Conservation (phyloP, 2,797 vertebrate species). For the Gymnoscopelus microlampas region DNA sequence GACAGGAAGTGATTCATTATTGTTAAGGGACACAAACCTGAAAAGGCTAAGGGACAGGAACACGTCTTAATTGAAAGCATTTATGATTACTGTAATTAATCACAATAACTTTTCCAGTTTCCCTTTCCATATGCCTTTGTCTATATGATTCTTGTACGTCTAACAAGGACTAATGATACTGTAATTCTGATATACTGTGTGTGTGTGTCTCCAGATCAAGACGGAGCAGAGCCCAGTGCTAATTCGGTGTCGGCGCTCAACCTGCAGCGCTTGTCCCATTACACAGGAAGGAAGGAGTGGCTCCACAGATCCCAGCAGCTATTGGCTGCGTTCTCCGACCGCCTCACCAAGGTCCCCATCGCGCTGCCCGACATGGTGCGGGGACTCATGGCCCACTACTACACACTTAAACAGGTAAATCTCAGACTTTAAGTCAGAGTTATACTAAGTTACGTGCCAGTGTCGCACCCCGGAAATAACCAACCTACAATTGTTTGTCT, state of each 20-base stretch:
- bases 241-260: constrained; percentile 90
- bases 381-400: constrained; percentile 84
- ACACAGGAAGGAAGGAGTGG: constrained; percentile 86
- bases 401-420: constrained; percentile 87
- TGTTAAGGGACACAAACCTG: not conserved
- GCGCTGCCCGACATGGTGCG: constrained; percentile 91
- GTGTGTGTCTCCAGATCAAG: constrained; percentile 84
- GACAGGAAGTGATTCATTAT: not conserved
- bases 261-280: constrained; percentile 88
- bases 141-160: not conserved
- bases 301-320: constrained; percentile 82
- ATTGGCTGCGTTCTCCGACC: constrained; percentile 88
- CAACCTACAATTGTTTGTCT: no score
- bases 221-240: constrained; percentile 91
- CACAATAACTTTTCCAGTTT: not conserved
- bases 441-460: no score
- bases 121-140: not conserved
- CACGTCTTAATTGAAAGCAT: not conserved
- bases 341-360: constrained; percentile 86
- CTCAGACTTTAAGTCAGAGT: no score
- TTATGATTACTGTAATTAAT: not conserved
- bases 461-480: no score
- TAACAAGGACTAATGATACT: not conserved
- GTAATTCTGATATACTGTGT: not conserved
- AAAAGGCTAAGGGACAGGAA: not conserved